phyloP scores from a whole-genome alignment of 2,113 vertebrate genomes.

The Phasianus colchicus region DNA sequence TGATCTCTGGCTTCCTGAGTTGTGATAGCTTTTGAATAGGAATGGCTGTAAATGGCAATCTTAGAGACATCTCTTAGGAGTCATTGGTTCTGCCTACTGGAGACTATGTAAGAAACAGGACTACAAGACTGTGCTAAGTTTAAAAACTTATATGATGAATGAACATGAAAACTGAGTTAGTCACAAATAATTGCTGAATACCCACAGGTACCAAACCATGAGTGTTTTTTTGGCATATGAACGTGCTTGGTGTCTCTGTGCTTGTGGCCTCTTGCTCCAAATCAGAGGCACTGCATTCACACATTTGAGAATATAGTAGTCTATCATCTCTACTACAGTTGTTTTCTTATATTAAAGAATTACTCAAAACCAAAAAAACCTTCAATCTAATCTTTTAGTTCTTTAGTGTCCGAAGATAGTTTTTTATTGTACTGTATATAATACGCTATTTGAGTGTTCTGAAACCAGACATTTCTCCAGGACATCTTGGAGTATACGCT shows the following conservation, averaged over 20 bases:
- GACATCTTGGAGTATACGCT: not conserved
- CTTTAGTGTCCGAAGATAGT: not conserved
- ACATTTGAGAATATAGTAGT: not conserved
- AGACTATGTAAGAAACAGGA: not conserved
- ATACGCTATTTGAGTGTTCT: not conserved
- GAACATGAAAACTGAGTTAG: not conserved
- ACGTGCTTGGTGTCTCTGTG: not conserved
- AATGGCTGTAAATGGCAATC: not conserved
- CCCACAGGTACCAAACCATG: not conserved
- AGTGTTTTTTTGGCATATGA: not conserved
- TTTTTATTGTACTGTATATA: not conserved
- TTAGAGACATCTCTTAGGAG: not conserved
- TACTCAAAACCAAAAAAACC: not conserved
- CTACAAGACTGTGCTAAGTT: not conserved
- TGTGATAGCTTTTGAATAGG: not conserved
- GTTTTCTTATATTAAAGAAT: not conserved
- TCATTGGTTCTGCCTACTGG: not conserved
- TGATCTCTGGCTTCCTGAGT: constrained; percentile 26
- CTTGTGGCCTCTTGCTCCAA: not conserved
- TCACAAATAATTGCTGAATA: not conserved
- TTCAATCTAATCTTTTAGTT: not conserved
- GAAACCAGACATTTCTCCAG: not conserved
- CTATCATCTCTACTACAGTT: not conserved
- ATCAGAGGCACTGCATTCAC: not conserved
- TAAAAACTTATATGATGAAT: not conserved